phyloP scores from a whole-genome alignment of 64 coral and sea anemone genomes.

The Montipora sp. region DNA sequence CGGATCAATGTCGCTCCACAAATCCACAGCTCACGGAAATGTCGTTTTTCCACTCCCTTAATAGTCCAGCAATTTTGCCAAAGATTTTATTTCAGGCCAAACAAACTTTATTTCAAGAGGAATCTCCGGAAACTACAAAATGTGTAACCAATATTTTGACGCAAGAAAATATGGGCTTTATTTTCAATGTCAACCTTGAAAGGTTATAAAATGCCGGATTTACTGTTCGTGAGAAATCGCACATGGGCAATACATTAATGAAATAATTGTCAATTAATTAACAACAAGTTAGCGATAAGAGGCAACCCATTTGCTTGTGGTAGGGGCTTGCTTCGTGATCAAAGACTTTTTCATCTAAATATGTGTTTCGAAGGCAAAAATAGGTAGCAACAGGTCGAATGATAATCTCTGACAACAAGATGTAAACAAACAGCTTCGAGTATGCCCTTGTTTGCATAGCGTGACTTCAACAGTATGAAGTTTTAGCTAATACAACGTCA shows the following conservation, averaged over 20 bases:
- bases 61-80: constrained; percentile 15
- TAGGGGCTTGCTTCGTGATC: not conserved
- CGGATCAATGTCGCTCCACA: constrained; percentile 21
- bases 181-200: not conserved
- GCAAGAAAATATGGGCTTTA: not conserved
- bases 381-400: not conserved
- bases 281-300: not conserved
- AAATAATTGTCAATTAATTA: constrained; percentile 43
- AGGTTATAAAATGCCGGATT: not conserved
- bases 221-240: not conserved
- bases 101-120: not conserved
- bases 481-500: not conserved
- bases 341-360: not conserved
- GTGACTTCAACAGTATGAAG: not conserved
- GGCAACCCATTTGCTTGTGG: not conserved
- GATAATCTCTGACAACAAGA: not conserved
- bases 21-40: constrained; percentile 20
- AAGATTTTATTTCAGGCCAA: not conserved
- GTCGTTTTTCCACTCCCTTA: not conserved
- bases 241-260: not conserved
- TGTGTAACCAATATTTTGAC: not conserved
- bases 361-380: not conserved
- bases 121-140: not conserved
- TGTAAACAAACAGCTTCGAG: not conserved
- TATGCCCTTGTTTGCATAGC: not conserved